These are phyloP conservation scores for Scaptomyza flava DNA, from an alignment of 2,888 invertebrate species.

Conservation along the genomic window DNA sequence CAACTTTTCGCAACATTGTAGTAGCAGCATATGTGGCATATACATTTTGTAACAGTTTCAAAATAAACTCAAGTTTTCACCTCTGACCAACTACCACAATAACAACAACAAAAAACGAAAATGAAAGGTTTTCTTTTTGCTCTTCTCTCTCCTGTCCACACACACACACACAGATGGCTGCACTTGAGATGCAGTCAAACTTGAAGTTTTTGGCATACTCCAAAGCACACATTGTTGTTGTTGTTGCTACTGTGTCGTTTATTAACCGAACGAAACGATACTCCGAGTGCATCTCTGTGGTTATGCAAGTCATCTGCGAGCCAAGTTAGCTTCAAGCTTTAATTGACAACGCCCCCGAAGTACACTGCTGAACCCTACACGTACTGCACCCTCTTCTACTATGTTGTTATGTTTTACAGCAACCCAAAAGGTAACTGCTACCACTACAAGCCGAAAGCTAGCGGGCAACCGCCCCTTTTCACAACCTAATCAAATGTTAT, in stretches of 20 bases:
- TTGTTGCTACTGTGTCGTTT: constrained; percentile 41
- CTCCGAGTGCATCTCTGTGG: constrained; percentile 37
- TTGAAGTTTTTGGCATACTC: constrained; percentile 40
- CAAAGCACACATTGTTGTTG: constrained; percentile 16
- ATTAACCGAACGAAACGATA: constrained; percentile 59
- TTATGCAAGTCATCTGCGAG: constrained; percentile 53
- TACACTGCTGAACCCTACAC: constrained; percentile 37
- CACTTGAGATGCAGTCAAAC: constrained; percentile 49
- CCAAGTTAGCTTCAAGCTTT: constrained; percentile 66
- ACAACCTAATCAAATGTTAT: constrained; percentile 74
- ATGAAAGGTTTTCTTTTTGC: constrained; percentile 10
- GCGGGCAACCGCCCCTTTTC: constrained; percentile 34
- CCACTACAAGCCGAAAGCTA: background rate
- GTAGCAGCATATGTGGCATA: background rate
- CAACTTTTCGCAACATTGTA: constrained; percentile 21
- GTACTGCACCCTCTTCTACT: constrained; percentile 31
- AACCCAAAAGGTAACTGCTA: constrained; percentile 13
- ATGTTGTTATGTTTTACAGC: constrained; percentile 19
- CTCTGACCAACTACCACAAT: constrained; percentile 47
- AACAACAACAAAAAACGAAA: constrained; percentile 17
- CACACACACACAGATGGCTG: constrained; percentile 37
- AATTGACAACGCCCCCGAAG: constrained; percentile 65
- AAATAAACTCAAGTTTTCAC: constrained; percentile 61
- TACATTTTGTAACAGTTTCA: constrained; percentile 21
- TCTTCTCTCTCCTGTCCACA: background rate